phyloP scores from a whole-genome alignment of 2,888 invertebrate genomes.

The Smittia sp. region DNA sequence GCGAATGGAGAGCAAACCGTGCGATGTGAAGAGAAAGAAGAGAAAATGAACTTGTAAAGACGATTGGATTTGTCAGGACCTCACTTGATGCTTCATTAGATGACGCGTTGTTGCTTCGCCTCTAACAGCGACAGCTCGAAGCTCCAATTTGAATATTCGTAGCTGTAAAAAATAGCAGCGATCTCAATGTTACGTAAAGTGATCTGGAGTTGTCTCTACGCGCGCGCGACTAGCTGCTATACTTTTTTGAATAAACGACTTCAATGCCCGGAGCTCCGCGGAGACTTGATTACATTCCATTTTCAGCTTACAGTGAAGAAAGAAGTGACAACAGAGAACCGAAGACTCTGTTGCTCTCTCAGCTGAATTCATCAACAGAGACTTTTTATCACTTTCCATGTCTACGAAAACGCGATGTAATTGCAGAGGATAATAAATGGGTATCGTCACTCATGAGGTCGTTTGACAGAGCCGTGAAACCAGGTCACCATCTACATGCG shows the following conservation, averaged over 20 bases:
- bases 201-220: not conserved
- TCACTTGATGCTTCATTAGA: conserved; percentile 20
- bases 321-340: conserved; percentile 12
- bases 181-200: conserved; percentile 11
- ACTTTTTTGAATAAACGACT: conserved; percentile 19
- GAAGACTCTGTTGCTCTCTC: not conserved
- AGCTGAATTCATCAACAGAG: conserved; percentile 31
- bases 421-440: conserved; percentile 40
- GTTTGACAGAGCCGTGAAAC: conserved; percentile 16
- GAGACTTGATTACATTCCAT: conserved; percentile 40
- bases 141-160: conserved; percentile 7
- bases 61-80: conserved; percentile 23
- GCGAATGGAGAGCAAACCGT: not conserved
- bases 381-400: conserved; percentile 40
- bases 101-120: not conserved
- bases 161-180: conserved; percentile 19
- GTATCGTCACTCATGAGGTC: conserved; percentile 38
- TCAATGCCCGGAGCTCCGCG: conserved; percentile 21
- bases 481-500: conserved; percentile 31
- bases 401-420: conserved; percentile 24
- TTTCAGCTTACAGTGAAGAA: conserved; percentile 11
- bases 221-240: not conserved
- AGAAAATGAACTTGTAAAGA: conserved; percentile 13
- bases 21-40: not conserved
- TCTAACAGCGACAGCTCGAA: conserved; percentile 1